Percentiles rank a stretch among this genome's conserved stretches.
Conservation (phyloP, 1,140 invertebrate species). For the Trichomalopsis sarcophagae region DNA sequence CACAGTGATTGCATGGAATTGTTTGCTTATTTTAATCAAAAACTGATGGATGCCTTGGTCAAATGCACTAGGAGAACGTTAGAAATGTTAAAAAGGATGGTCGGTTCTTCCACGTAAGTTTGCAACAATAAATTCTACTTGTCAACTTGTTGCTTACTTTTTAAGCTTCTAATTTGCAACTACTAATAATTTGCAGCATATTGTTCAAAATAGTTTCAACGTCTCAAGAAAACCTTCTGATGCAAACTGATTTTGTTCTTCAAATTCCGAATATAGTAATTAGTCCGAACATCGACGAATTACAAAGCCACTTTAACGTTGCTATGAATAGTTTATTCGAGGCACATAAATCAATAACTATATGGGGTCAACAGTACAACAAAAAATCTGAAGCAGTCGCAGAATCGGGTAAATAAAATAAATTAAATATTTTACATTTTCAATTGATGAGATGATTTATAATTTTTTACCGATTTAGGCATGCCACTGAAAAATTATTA, state of each 20-base stretch:
- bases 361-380: conserved; percentile 80
- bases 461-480: neutral
- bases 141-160: too few species aligned
- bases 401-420: neutral
- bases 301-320: conserved; percentile 82
- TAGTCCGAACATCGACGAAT: conserved; percentile 81
- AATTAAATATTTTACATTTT: neutral
- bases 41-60: conserved; percentile 81
- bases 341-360: conserved; percentile 79
- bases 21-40: conserved; percentile 84
- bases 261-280: conserved; percentile 79
- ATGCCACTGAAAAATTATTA: conserved; percentile 76
- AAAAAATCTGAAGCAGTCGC: neutral
- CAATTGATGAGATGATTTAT: neutral
- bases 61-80: conserved; percentile 82
- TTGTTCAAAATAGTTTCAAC: conserved; percentile 70
- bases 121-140: neutral
- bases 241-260: conserved; percentile 78
- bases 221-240: conserved; percentile 73
- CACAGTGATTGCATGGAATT: conserved; percentile 85
- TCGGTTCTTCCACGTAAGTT: conserved; percentile 75
- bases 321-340: conserved; percentile 80
- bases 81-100: conserved; percentile 79
- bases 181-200: conserved; percentile 56
- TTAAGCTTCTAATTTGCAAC: too few species aligned